Percentiles rank a stretch among this genome's conserved stretches.
These are phyloP conservation scores for Acleris holmiana DNA, from an alignment of 2,888 invertebrate species.

Conservation along the genomic window DNA sequence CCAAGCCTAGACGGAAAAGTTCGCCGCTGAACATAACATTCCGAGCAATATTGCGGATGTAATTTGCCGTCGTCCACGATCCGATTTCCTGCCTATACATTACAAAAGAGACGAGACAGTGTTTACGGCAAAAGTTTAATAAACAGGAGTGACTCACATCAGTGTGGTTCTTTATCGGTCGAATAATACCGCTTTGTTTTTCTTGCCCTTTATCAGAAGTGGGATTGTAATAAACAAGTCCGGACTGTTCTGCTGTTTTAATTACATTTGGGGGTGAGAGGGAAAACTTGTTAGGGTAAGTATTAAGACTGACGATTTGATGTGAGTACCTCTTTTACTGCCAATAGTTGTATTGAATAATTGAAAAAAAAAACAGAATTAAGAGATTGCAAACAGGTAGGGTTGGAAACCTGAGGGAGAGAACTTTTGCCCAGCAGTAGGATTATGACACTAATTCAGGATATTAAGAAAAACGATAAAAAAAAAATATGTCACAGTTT, in stretches of 20 bases:
- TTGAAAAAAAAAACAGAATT: too few species aligned
- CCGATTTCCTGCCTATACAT: constrained; percentile 14
- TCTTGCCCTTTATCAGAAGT: constrained; percentile 14
- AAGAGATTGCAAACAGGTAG: too few species aligned
- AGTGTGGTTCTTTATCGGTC: constrained; percentile 14
- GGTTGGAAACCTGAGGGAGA: too few species aligned
- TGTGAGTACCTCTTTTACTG: too few species aligned
- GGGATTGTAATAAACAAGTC: constrained; percentile 20
- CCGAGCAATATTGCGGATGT: constrained; percentile 31
- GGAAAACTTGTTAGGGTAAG: not conserved
- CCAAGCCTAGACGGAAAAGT: constrained; percentile 22
- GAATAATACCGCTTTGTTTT: constrained; percentile 7
- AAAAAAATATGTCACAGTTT: too few species aligned
- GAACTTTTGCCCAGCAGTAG: too few species aligned
- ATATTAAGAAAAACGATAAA: too few species aligned
- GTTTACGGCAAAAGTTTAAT: constrained; percentile 26
- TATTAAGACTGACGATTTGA: too few species aligned
- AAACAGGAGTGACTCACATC: constrained; percentile 9
- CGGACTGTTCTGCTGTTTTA: constrained; percentile 16
- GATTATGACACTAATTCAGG: too few species aligned
- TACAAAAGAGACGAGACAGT: constrained; percentile 9
- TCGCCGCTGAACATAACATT: constrained; percentile 4
- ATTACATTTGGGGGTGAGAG: constrained; percentile 13
- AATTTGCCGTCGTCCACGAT: constrained; percentile 21
- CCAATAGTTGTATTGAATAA: too few species aligned